Conservation (phyloP, 2,113 vertebrate species). For the Platanista minor region DNA sequence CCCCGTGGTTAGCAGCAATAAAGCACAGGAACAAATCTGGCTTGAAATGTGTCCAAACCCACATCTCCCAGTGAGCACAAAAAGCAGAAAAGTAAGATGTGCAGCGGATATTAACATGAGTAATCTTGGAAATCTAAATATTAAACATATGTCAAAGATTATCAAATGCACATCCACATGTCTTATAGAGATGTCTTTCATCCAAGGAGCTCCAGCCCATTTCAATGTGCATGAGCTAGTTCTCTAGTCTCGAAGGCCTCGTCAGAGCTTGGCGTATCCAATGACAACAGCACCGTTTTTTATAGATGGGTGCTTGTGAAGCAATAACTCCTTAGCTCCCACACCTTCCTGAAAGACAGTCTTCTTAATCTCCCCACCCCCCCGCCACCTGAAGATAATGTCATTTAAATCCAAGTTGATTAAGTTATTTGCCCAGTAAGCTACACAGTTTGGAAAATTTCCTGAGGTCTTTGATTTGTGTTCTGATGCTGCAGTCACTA, state of each 20-base stretch:
- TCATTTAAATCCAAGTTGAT: neutral
- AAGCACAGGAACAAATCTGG: constrained; percentile 72
- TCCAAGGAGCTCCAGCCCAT: constrained; percentile 5
- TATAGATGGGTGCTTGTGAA: neutral
- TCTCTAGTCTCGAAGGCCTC: neutral
- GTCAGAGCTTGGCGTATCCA: neutral
- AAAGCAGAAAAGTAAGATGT: constrained; percentile 64
- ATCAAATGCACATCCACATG: constrained; percentile 68
- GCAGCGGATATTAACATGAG: constrained; percentile 75
- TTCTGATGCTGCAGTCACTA: neutral
- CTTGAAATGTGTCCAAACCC: constrained; percentile 75
- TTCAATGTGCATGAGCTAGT: neutral
- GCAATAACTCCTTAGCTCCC: neutral
- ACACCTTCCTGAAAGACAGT: neutral
- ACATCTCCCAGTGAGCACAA: constrained; percentile 72
- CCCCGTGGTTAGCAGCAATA: constrained; percentile 62
- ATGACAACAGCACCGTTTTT: neutral
- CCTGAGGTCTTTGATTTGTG: neutral
- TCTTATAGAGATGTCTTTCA: constrained; percentile 70
- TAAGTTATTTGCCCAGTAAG: constrained; percentile 28
- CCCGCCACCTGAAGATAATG: neutral
- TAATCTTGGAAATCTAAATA: constrained; percentile 78
- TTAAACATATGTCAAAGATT: constrained; percentile 78
- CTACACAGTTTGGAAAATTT: neutral
- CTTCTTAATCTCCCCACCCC: neutral